Evolutionary conservation across 2,113 vertebrate species (phyloP).

Genomic region (Calonectris borealis): DNA sequence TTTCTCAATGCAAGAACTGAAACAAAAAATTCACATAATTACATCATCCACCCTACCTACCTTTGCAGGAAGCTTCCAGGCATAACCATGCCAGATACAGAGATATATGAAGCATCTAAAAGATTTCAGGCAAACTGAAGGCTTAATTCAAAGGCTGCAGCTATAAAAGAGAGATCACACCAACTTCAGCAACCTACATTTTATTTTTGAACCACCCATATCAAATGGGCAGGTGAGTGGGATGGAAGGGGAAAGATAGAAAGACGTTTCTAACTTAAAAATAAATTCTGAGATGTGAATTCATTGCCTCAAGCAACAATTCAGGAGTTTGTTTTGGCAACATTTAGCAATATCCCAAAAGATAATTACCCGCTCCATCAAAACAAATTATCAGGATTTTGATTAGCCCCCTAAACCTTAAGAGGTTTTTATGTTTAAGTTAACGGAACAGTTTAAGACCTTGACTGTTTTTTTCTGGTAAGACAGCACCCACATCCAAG

Average conservation of each 20-base stretch:
- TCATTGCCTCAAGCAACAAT: not conserved
- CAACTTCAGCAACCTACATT: not conserved
- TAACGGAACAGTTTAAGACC: not conserved
- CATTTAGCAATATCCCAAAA: not conserved
- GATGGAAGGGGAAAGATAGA: not conserved
- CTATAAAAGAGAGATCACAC: constrained; percentile 7
- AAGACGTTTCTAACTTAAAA: constrained; percentile 13
- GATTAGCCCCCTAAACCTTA: not conserved
- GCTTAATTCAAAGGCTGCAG: constrained; percentile 44
- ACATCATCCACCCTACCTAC: not conserved
- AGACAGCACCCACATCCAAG: not conserved
- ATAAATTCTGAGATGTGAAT: not conserved
- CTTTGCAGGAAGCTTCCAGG: constrained; percentile 9
- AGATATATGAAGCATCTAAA: not conserved
- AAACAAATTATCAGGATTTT: not conserved
- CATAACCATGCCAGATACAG: not conserved
- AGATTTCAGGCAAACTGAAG: constrained; percentile 12
- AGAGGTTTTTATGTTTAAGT: not conserved
- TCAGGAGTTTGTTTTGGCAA: constrained; percentile 11
- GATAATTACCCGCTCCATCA: not conserved
- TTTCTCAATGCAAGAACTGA: not conserved
- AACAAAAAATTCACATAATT: not conserved
- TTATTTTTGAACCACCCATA: not conserved
- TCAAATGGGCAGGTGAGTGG: not conserved
- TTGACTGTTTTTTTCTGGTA: not conserved